Base-by-base conservation (phyloP, 2,888 invertebrate genomes). In the Morinoia aosen region DNA sequence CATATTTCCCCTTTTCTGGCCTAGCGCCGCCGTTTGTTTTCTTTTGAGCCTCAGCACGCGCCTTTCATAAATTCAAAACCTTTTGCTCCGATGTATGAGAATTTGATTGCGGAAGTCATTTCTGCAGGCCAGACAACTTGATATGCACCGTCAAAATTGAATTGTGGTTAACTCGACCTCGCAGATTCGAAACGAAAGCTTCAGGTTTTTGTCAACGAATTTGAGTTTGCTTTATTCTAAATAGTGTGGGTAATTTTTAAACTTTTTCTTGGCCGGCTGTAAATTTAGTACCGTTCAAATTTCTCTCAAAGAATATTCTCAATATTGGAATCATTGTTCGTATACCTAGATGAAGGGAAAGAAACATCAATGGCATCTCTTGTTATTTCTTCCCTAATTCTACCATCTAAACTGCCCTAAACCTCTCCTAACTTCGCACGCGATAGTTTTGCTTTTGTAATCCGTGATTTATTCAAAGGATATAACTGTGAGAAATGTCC, bases 361-460 rank as follows among this genome's bases (percentile, higher is more conserved):
- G 8, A 33, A 19, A 33, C 76, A 76, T 76, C 25, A 76, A 76
- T 76, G 19, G 19, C 76, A 76, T 76, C 19, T 76, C 25, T 10
- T 48, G 39, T 90, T 48, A 90, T 90, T 90, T 40, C 90, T 48
- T 48, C 90, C 19, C 56, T 57, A 93, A 93, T 57, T 93, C 93
- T 48, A 33, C 57, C n/a, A 56, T 5, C 19, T 57, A 93, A 57
- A 57, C n/a, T 93, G 93, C 58, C 93, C 93, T 93, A 93, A 93
- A 93, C 93, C 93, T 56, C 93, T 93, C 93, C 48, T 57, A 93
- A 93, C 57, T 93, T 93, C 57, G 57, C 56, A 93, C 57, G 58
- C 93, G 93, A 93, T 93, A 93, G 93, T 93, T 93, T 93, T 93
- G 93, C 93, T 93, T 93, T 57, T 93, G 93, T 93, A 93, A 93